phyloP scores from a whole-genome alignment of 2,113 vertebrate genomes.

The Cinclus mexicanus region DNA sequence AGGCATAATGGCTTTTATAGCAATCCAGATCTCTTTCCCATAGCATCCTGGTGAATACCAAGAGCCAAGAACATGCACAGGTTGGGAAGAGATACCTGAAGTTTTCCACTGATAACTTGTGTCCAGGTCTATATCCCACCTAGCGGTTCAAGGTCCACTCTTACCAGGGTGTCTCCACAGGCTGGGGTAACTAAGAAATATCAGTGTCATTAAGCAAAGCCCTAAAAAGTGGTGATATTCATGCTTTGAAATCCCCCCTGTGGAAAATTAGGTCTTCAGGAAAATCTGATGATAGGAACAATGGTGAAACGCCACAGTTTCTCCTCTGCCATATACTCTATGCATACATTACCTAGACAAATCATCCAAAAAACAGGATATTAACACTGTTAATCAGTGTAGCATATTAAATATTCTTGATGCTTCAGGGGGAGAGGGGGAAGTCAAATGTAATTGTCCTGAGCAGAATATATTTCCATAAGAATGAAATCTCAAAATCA shows the following conservation, averaged over 20 bases:
- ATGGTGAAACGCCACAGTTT: neutral
- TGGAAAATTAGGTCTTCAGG: neutral
- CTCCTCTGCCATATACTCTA: neutral
- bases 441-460: neutral
- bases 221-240: neutral
- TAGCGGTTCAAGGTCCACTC: neutral
- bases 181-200: neutral
- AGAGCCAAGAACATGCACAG: neutral
- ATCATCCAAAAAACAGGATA: conserved; percentile 19
- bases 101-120: neutral
- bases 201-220: neutral
- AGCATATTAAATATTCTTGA: conserved; percentile 33
- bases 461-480: conserved; percentile 11
- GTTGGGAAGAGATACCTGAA: neutral
- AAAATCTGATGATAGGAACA: neutral
- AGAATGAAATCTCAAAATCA: conserved; percentile 12
- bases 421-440: neutral
- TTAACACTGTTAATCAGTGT: neutral
- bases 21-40: neutral
- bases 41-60: neutral
- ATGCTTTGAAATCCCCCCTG: neutral
- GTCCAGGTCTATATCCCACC: neutral
- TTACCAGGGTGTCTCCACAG: neutral
- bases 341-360: neutral
- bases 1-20: neutral